Base-by-base conservation (phyloP, 1,140 invertebrate species). In the Drosophila grimshawi region DNA sequence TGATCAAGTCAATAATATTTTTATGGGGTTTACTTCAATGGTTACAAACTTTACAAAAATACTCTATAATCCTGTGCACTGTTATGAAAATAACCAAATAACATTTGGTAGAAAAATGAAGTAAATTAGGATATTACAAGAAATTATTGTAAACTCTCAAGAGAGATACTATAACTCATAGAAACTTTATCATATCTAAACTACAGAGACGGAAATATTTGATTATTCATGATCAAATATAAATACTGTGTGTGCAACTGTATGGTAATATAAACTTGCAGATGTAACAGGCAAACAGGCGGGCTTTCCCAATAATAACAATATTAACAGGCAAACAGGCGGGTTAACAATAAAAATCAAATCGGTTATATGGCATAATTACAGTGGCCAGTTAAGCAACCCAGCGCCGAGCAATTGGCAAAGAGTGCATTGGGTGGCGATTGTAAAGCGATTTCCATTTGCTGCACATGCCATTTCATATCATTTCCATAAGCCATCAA, bases 341-440 rank as follows among this genome's bases (percentile, higher is more conserved):
- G 32, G 53, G 43, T 51, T 53, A 45, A 60, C 55, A 70, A 70
- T 75, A 71, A 64, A 75, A 57, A 62, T 57, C 57, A 69, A 68
- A 35, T 69, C 37, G 33, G 29, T 51, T 86, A 80, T 79, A 88
- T 81, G 65, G 56, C 80, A 80, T 88, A 88, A 86, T 82, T 88
- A 81, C 64, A 49, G 52, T 49, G 51, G 6, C 7, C 57, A 37
- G 32, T 71, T 52, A 69, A 53, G 37, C 55, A 61, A 56, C 41
- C 56, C 39, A 63, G 51, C 48, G 67, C 60, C 27, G 5, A 29
- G 10, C 39, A 61, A 45, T 4, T 57, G 68, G 45, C 39, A 52
- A 19, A 33, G 6, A 57, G 30, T 60, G 56, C 51, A 62, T 45
- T 39, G 27, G 49, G 10, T 19, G 30, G 39, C 61, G 37, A 49